These are phyloP conservation scores for Macaca nemestrina DNA, from an alignment of 2,113 vertebrate genomes.

Conservation along the genomic window DNA sequence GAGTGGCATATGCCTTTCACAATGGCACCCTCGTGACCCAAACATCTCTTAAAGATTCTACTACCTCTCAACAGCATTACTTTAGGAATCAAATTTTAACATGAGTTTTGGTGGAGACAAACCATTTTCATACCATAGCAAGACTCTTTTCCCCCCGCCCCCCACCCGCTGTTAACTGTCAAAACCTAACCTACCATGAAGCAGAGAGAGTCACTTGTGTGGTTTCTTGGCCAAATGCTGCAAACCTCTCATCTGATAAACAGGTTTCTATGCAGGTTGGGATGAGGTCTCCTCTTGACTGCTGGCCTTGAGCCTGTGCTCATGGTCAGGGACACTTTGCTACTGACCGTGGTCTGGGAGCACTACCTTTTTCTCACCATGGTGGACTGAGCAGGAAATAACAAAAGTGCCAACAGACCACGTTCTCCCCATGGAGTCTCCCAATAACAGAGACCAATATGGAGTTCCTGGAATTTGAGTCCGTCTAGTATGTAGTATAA, in stretches of 20 bases:
- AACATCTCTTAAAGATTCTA: background rate
- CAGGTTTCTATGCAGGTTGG: background rate
- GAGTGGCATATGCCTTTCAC: background rate
- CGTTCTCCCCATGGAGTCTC: background rate
- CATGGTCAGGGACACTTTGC: background rate
- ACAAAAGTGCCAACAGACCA: background rate
- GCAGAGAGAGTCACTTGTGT: background rate
- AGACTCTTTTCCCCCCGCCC: background rate
- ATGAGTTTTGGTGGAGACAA: background rate
- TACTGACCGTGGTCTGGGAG: accelerated
- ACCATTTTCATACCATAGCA: background rate
- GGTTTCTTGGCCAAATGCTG: background rate
- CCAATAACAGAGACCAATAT: background rate
- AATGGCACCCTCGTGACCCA: background rate
- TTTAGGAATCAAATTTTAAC: background rate
- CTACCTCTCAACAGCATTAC: background rate
- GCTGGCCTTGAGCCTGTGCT: background rate
- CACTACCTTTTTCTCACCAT: background rate
- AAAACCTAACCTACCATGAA: background rate
- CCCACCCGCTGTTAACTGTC: background rate
- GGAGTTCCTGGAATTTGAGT: background rate
- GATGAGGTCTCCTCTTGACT: background rate
- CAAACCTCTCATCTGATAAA: background rate
- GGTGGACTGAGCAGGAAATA: background rate
- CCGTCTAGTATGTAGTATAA: background rate